phyloP scores from a whole-genome alignment of 2,797 vertebrate species.

The Cuculus canorus region DNA sequence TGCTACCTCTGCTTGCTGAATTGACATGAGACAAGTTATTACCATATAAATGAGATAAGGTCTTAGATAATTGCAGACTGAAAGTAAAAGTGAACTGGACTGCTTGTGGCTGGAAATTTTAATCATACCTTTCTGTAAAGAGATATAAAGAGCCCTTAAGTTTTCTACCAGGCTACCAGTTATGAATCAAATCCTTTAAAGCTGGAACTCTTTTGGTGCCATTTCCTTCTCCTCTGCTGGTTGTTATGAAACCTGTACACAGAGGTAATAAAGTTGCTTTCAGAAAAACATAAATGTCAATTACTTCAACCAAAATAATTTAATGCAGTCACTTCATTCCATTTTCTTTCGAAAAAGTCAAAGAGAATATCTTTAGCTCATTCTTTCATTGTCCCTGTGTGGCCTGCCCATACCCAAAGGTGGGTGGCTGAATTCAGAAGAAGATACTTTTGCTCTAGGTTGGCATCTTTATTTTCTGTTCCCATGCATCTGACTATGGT shows the following conservation, averaged over 20 bases:
- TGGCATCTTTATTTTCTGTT: neutral
- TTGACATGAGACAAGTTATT: constrained; percentile 75
- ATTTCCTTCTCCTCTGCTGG: neutral
- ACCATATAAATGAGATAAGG: constrained; percentile 84
- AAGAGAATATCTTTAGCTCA: neutral
- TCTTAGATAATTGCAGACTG: constrained; percentile 76
- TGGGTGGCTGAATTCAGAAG: neutral
- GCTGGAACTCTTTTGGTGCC: neutral
- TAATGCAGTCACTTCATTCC: neutral
- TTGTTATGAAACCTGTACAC: neutral
- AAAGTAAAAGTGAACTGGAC: constrained; percentile 72
- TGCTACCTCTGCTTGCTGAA: constrained; percentile 47
- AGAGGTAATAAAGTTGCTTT: neutral
- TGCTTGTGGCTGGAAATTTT: constrained; percentile 59
- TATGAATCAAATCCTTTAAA: neutral
- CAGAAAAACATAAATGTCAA: neutral
- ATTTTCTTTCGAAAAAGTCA: neutral
- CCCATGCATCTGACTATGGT: neutral
- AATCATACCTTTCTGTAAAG: neutral
- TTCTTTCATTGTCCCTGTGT: neutral
- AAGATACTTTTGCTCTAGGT: neutral
- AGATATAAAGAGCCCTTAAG: neutral
- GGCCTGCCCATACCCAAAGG: neutral
- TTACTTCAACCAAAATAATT: neutral
- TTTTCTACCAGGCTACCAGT: neutral